These are phyloP conservation scores for Notodonta dromedarius DNA, from an alignment of 2,888 invertebrate species.

Conservation along the genomic window DNA sequence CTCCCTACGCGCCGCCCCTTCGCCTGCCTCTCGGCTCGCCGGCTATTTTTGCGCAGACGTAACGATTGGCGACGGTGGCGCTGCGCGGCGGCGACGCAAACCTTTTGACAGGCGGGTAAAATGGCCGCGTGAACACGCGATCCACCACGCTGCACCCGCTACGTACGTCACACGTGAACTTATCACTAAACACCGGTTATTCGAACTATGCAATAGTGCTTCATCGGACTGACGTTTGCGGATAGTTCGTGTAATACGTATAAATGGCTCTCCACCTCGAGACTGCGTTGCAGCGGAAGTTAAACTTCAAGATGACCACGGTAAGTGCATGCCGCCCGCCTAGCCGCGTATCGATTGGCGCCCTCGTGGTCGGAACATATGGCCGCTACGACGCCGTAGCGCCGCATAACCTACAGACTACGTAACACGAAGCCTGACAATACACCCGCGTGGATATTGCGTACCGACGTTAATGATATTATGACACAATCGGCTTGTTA, in stretches of 20 bases:
- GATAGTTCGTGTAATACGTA: conserved; percentile 49
- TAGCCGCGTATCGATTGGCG: conserved; percentile 71
- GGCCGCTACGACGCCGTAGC: conserved; percentile 69
- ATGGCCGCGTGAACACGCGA: conserved; percentile 82
- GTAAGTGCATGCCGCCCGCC: conserved; percentile 77
- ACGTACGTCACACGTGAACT: conserved; percentile 73
- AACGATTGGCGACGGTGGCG: conserved; percentile 66
- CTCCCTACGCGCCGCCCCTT: conserved; percentile 44
- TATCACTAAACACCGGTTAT: conserved; percentile 65
- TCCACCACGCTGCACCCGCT: conserved; percentile 69
- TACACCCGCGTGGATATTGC: conserved; percentile 38
- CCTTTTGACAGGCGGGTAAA: conserved; percentile 77
- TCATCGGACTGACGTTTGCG: conserved; percentile 52
- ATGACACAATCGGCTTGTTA: conserved; percentile 38
- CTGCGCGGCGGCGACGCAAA: conserved; percentile 63
- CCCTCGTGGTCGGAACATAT: conserved; percentile 79
- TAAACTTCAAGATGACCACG: conserved; percentile 83
- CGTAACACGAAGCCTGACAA: conserved; percentile 49
- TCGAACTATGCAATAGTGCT: conserved; percentile 75
- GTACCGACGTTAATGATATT: conserved; percentile 45
- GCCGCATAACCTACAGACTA: conserved; percentile 53
- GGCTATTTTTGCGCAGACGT: conserved; percentile 77
- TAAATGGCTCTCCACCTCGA: conserved; percentile 79
- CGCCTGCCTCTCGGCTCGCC: conserved; percentile 28
- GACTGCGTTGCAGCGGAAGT: conserved; percentile 81